Base-by-base conservation (phyloP, 2,113 vertebrate genomes). In the Burhinus oedicnemus region DNA sequence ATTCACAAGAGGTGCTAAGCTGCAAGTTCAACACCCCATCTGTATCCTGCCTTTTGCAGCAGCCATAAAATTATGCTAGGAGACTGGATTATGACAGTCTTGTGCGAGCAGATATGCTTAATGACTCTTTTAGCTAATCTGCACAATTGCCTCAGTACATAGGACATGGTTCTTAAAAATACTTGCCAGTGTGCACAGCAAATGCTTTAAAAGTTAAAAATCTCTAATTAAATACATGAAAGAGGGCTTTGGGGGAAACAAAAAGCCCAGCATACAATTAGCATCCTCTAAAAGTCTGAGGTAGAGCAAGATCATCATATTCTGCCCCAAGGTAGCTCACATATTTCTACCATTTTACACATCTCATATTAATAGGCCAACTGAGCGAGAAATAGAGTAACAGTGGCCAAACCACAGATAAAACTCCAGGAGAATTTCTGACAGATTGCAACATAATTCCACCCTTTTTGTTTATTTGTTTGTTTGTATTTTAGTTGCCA, bases 61-160 rank as follows among this genome's bases (percentile, higher is more conserved):
- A 86, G 82, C 47, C 87, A 90, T 87, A 76, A 91, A 97, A 95
- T 87, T 82, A 79, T 94, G 74, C 65, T 75, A 77, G 62, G 57
- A 94, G 89, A 88, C 54, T 86, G 82, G 94, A 93, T 96, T 96
- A 93, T 91, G 87, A 87, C 60, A 92, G 75, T 65, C 93, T 95
- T 95, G 82, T 86, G 82, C 87, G 75, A 94, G 84, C 66, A 93
- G 89, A 95, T 91, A 96, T 66, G 64, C 42, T 91, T 97, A 97
- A 97, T 95, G 78, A 90, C 89, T 91, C 89, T 93, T 95, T 91
- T 86, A 93, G 93, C 74, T 91, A 94, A 96, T 94, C 91, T 96
- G 84, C 54, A 70, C 93, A 86, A 94, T 66, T 83, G 89, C 91
- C 78, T 96, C 89, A 90, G 70, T 91, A 88, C 81, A 55, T 47